Base-by-base conservation (phyloP, 2,113 vertebrate species). In the Diphyllodes magnificus region DNA sequence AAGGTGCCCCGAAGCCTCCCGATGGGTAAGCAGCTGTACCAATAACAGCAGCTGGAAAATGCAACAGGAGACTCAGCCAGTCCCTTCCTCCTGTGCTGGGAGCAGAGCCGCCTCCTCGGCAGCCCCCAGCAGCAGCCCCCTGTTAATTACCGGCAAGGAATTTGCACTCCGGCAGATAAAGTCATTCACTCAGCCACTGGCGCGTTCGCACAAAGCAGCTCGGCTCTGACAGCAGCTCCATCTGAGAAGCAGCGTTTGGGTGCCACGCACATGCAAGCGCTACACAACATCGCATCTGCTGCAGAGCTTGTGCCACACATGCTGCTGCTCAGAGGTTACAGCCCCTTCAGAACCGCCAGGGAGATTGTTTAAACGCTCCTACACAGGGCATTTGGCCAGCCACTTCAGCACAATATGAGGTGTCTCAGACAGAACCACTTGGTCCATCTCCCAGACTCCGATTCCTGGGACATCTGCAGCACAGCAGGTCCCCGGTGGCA, bases 21-120 rank as follows among this genome's bases (percentile, higher is more conserved):
- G 76, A 91, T 81, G 94, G 53, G 90, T 66, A 78, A 82, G 85
- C 96, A 97, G 92, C 93, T 97, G 92, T 94, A 92, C 86, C 75
- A 97, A 86, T 73, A 96, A 73, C 50, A 82, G 91, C 96, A 95
- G 91, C 85, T 90, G 82, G 86, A 93, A 92, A 91, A 90, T 70
- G 75, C 86, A 94, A 82, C 37, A 54, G 84, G 77, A 94, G 76
- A 82, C 82, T 90, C 59, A 63, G 76, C 12, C 90, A 86, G 73
- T 30, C 73, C 61, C 4, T 63, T 89, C 69, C 61, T 70, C 60
- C 80, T 72, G 37, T 30, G 76, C 81, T 69, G 83, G 83, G 71
- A 96, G 77, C 24, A 7, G 61, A 76, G 68, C 33, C 57, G 61
- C 57, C 82, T 61, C 66, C 73, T 82, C 65, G 17, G 66, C 90